A percentile compares a stretch with the other conserved stretches of the same genome.
These are phyloP conservation scores for Drosophila lacteicornis DNA, from an alignment of 1,140 invertebrate species.

Conservation along the genomic window DNA sequence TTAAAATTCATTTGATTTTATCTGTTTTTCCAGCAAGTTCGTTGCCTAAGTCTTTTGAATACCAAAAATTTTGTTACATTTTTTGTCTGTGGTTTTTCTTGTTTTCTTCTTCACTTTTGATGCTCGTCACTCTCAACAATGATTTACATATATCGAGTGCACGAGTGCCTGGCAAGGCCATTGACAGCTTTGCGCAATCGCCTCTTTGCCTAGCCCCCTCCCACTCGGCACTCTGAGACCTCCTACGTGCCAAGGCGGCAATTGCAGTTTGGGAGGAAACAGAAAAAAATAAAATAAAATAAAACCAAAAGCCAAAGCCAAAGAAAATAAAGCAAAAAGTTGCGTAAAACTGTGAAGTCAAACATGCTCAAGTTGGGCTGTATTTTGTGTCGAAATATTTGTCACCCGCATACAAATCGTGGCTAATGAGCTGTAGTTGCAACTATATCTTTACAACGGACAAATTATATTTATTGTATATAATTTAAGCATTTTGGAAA, in stretches of 20 bases:
- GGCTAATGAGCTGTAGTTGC: background rate
- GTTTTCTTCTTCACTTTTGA: constrained; percentile 4
- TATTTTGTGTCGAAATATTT: constrained; percentile 8
- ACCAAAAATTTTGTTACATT: constrained; percentile 1
- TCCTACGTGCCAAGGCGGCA: constrained; percentile 67
- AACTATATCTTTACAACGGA: background rate
- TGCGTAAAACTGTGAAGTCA: constrained; percentile 57
- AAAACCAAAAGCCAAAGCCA: background rate
- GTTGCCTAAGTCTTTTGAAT: constrained; percentile 10
- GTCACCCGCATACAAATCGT: constrained; percentile 21
- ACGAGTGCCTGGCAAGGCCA: constrained; percentile 37
- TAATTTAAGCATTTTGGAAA: background rate
- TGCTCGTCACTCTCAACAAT: constrained; percentile 21
- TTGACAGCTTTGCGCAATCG: constrained; percentile 42
- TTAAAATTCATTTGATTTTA: background rate
- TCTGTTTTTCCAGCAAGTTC: background rate
- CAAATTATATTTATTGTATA: no score
- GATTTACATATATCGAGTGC: constrained; percentile 48
- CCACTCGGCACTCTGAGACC: constrained; percentile 1
- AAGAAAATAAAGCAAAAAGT: constrained; percentile 30
- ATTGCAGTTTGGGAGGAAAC: constrained; percentile 50
- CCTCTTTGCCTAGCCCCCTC: constrained; percentile 4
- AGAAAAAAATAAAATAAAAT: constrained; percentile 2
- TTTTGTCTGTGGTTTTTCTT: background rate
- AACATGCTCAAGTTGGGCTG: constrained; percentile 31